Evolutionary conservation across 2,888 invertebrate species (phyloP).

Genomic region (Ormyrus labotus): DNA sequence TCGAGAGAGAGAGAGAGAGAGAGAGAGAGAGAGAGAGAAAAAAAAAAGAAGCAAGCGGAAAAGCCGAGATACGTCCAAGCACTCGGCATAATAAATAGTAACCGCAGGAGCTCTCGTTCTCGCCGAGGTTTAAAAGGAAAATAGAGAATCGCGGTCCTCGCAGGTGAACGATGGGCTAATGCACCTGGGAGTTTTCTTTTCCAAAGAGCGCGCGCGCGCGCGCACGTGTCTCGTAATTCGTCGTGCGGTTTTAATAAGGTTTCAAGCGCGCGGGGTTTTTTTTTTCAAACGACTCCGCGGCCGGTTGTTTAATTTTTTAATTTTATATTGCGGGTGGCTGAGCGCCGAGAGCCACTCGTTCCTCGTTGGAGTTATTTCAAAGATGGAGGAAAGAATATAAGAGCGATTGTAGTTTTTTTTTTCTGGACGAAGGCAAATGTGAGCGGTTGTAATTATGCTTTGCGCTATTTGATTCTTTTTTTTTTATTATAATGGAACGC

Average conservation of each 20-base stretch:
- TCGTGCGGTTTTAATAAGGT: constrained; percentile 20
- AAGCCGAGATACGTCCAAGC: constrained; percentile 31
- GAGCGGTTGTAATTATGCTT: too few species aligned
- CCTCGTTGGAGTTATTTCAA: too few species aligned
- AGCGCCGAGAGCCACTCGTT: too few species aligned
- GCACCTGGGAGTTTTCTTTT: constrained; percentile 35
- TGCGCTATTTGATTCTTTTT: too few species aligned
- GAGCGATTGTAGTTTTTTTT: too few species aligned
- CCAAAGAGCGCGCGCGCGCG: neutral
- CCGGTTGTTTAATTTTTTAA: too few species aligned
- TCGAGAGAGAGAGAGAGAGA: too few species aligned
- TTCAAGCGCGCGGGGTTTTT: constrained; percentile 4
- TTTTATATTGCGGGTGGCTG: too few species aligned
- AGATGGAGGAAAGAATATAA: too few species aligned
- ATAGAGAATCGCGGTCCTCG: constrained; percentile 36
- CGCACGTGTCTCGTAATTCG: constrained; percentile 9
- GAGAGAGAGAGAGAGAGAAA: too few species aligned
- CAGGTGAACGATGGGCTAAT: constrained; percentile 36
- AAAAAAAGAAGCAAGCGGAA: constrained; percentile 22
- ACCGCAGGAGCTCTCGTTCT: constrained; percentile 17
- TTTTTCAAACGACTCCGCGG: neutral
- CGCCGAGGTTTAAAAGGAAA: constrained; percentile 12
- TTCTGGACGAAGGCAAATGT: too few species aligned
- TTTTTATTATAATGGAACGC: too few species aligned
- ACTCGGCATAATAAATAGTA: constrained; percentile 55